Evolutionary conservation across 2,888 invertebrate species (phyloP).

Genomic region (Cryptus viduatorius): DNA sequence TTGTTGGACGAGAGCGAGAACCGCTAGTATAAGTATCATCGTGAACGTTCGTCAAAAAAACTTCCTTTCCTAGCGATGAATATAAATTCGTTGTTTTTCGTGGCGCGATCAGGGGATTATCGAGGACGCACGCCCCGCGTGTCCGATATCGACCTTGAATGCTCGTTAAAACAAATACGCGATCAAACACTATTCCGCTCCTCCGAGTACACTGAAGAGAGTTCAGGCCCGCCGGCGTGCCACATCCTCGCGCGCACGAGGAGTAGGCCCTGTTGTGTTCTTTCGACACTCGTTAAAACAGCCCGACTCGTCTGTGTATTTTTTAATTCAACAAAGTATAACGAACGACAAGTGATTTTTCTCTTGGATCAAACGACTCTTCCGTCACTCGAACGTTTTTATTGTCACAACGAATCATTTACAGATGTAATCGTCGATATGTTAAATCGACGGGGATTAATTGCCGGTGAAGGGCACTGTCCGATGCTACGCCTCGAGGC

Average conservation of each 20-base stretch:
- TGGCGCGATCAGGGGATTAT: not conserved
- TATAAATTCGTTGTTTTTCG: no score
- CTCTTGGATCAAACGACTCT: not conserved
- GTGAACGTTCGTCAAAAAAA: constrained; percentile 27
- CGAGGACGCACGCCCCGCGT: not conserved
- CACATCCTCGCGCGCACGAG: constrained; percentile 44
- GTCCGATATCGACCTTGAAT: no score
- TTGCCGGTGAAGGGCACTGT: constrained; percentile 17
- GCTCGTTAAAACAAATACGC: constrained; percentile 9
- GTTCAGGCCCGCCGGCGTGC: constrained; percentile 7
- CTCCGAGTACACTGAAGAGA: constrained; percentile 8
- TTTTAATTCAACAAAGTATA: not conserved
- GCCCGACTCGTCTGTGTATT: not conserved
- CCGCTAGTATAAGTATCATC: constrained; percentile 62
- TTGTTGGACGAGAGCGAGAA: constrained; percentile 60
- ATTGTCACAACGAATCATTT: not conserved
- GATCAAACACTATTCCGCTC: not conserved
- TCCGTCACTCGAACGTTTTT: constrained; percentile 2
- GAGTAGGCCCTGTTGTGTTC: constrained; percentile 10
- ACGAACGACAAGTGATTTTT: not conserved
- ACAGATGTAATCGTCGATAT: not conserved
- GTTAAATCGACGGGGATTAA: not conserved
- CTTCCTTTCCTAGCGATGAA: not conserved
- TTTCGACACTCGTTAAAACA: not conserved
- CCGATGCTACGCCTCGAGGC: constrained; percentile 14